phyloP scores from a whole-genome alignment of 2,113 vertebrate species.

The Aspiorhynchus laticeps region DNA sequence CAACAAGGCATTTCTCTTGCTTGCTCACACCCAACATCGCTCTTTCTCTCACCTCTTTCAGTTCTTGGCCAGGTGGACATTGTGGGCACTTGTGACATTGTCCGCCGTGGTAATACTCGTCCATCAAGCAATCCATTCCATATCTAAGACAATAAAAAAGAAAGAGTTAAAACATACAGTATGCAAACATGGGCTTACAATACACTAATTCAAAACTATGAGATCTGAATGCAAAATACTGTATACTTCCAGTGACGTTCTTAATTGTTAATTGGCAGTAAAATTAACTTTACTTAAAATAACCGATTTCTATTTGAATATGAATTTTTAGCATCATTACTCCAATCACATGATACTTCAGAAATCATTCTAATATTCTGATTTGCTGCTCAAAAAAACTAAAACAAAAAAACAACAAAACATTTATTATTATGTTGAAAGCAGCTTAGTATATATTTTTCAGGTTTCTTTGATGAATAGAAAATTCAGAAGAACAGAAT shows the following conservation, averaged over 20 bases:
- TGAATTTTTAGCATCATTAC: too few species aligned
- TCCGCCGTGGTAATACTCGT: constrained; percentile 72
- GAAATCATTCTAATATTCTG: too few species aligned
- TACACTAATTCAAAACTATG: neutral
- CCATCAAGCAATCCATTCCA: constrained; percentile 73
- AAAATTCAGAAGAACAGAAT: too few species aligned
- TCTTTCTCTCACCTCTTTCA: constrained; percentile 75
- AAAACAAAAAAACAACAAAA: too few species aligned
- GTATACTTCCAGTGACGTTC: neutral
- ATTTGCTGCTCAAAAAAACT: too few species aligned
- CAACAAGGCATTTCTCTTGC: neutral
- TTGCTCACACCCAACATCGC: neutral
- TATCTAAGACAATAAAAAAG: constrained; percentile 3
- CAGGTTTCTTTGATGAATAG: too few species aligned
- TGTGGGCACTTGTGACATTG: constrained; percentile 73
- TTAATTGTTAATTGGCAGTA: neutral
- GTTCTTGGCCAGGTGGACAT: constrained; percentile 80
- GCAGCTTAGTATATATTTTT: too few species aligned
- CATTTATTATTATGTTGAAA: too few species aligned
- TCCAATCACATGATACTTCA: too few species aligned
- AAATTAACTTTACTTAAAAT: too few species aligned
- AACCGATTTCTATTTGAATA: too few species aligned
- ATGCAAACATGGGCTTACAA: neutral
- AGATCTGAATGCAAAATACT: neutral
- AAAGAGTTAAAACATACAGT: neutral